A percentile compares a stretch with the other conserved stretches of the same genome.
phyloP scores from a whole-genome alignment of 2,888 invertebrate species.

The Ophraella communa region DNA sequence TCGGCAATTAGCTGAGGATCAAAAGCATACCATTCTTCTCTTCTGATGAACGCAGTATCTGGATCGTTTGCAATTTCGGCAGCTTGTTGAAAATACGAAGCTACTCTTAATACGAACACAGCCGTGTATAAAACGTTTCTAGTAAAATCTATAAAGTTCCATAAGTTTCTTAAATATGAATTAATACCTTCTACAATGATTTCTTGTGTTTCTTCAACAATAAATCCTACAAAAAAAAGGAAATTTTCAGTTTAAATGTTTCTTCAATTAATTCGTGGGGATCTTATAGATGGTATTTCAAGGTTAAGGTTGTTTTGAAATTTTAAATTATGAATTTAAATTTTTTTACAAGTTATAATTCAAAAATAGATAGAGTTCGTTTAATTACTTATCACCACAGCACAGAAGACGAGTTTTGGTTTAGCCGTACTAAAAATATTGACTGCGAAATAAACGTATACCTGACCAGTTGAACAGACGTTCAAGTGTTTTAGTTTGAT shows the following conservation, averaged over 20 bases:
- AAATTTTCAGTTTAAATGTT: constrained; percentile 24
- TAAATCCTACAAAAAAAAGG: constrained; percentile 69
- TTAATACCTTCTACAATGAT: constrained; percentile 87
- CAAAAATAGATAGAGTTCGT: too few relatives aligned
- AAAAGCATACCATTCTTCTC: constrained; percentile 90
- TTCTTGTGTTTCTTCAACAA: constrained; percentile 92
- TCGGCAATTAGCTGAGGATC: constrained; percentile 94
- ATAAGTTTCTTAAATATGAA: constrained; percentile 88
- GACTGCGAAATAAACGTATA: too few relatives aligned
- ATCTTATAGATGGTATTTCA: too few relatives aligned
- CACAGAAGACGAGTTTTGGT: too few relatives aligned
- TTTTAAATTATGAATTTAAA: too few relatives aligned
- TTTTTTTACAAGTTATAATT: too few relatives aligned
- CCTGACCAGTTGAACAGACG: too few relatives aligned
- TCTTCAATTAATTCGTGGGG: not conserved
- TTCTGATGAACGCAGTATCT: constrained; percentile 74
- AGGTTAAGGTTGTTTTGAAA: too few relatives aligned
- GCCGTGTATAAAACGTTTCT: constrained; percentile 85
- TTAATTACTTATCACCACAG: too few relatives aligned
- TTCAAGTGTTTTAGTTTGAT: too few relatives aligned
- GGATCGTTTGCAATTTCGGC: constrained; percentile 73
- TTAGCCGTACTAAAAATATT: too few relatives aligned
- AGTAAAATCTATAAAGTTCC: constrained; percentile 96
- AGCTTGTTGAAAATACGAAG: constrained; percentile 78
- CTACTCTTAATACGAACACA: constrained; percentile 71